Evolutionary conservation across 2,888 invertebrate genomes (phyloP).

Genomic region (Mesochorus sp.): DNA sequence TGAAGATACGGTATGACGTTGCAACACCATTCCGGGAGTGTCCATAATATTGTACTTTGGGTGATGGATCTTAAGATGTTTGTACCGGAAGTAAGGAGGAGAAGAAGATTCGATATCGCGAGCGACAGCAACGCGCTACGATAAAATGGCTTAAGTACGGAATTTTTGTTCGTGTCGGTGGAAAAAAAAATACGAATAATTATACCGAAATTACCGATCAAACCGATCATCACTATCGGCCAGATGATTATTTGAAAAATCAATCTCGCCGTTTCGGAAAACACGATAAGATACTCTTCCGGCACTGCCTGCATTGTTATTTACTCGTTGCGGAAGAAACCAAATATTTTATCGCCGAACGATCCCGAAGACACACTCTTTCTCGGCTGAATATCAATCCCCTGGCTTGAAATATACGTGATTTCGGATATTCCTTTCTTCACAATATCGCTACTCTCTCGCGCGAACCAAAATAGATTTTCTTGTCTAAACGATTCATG

Average conservation of each 20-base stretch:
- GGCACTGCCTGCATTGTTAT: slow-evolving; percentile 15
- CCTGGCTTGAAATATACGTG: slow-evolving; percentile 7
- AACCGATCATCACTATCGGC: slow-evolving; percentile 68
- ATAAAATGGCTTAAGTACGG: slow-evolving; percentile 67
- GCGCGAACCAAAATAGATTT: slow-evolving; percentile 46
- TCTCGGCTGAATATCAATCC: not conserved
- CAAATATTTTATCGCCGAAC: not conserved
- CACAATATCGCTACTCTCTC: not conserved
- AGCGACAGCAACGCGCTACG: slow-evolving; percentile 67
- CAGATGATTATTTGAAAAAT: slow-evolving; percentile 68
- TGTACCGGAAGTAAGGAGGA: slow-evolving; percentile 65
- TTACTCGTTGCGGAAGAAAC: not conserved
- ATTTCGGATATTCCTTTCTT: not conserved
- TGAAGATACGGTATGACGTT: slow-evolving; percentile 83
- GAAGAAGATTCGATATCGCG: slow-evolving; percentile 67
- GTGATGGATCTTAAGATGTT: slow-evolving; percentile 63
- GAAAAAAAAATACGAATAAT: slow-evolving; percentile 65
- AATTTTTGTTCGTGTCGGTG: slow-evolving; percentile 47
- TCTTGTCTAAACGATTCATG: slow-evolving; percentile 27
- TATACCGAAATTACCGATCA: slow-evolving; percentile 67
- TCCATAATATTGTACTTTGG: slow-evolving; percentile 64
- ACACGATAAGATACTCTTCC: slow-evolving; percentile 51
- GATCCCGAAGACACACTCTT: not conserved
- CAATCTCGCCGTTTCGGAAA: slow-evolving; percentile 55
- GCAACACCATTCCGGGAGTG: slow-evolving; percentile 77